Conservation (phyloP, 1,140 invertebrate genomes). For the Apis laboriosa region DNA sequence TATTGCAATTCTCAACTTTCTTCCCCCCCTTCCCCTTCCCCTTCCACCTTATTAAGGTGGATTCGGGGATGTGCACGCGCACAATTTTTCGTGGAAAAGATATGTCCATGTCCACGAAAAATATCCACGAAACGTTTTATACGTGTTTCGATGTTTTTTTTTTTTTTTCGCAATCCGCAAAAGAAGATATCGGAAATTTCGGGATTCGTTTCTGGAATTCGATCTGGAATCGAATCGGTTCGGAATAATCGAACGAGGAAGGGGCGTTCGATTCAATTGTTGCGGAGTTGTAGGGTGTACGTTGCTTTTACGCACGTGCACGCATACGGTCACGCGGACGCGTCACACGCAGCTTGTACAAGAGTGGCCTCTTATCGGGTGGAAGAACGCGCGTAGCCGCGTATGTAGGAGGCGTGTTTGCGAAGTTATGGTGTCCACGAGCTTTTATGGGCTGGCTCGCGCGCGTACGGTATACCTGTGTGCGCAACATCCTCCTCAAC, state of each 20-base stretch:
- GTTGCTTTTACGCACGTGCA: constrained; percentile 33
- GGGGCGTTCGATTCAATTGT: not conserved
- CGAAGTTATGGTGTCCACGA: constrained; percentile 64
- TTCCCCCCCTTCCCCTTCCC: not conserved
- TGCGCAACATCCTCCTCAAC: not conserved
- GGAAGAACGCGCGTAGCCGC: constrained; percentile 49
- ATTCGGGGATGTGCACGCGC: not conserved
- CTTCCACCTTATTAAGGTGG: not conserved
- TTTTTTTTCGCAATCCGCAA: no score
- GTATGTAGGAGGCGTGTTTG: constrained; percentile 61
- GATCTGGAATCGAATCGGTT: no score
- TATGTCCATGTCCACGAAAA: no score
- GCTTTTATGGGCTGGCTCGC: constrained; percentile 57
- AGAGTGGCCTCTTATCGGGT: constrained; percentile 54
- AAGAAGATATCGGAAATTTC: no score
- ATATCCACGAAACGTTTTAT: no score
- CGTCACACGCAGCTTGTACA: constrained; percentile 27
- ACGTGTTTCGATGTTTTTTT: no score
- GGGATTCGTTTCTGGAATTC: no score
- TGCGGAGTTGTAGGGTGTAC: constrained; percentile 12
- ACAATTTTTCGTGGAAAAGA: not conserved
- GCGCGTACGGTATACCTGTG: constrained; percentile 11
- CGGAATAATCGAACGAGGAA: not conserved
- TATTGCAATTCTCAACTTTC: constrained; percentile 5
- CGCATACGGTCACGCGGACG: not conserved